Evolutionary conservation across 2,797 vertebrate species (phyloP), one percentile per base, ranked within the genome.

Genomic region (Acridotheres tristis): DNA sequence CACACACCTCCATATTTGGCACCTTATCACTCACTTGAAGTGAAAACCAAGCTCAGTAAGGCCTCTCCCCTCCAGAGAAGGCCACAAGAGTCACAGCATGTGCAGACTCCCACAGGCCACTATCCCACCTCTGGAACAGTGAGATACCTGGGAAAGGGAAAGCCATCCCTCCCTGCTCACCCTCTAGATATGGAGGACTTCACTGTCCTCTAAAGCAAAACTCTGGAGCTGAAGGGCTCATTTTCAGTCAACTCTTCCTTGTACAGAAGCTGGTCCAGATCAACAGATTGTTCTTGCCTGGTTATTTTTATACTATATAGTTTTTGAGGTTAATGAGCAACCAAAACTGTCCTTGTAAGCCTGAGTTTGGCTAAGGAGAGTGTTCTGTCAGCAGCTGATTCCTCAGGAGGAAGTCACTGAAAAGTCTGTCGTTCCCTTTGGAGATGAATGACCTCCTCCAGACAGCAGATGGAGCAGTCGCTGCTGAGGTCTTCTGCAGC

Each of bases 391-490:
- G 72, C 61, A 85, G 45, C 29, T 50, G 32, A 65, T 65, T 68
- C 79, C 78, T 73, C 32, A 27, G 48, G 53, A 82, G 48, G 21
- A 34, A 57, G 73, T 17, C 71, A 40, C 30, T 59, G 54, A 25
- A 17, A 92, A 82, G 61, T 38, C 55, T 66, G 48, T 13, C 1
- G 1, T 21, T 69, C 40, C 59, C 79, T 57, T 61, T 36, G 67
- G 75, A 83, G 79, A 91, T 17, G 23, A 91, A 91, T 62, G 82
- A 71, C 65, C 47, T 88, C 68, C 88, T 93, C 61, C 53, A 72
- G 57, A 74, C 51, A 89, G 91, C 58, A 95, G 61, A 83, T 88
- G 92, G 92, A 91, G 81, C 4, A 82, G 63, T 73, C 48, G 0
- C 78, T 85, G 43, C 22, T 63, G 72, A 90, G 67, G 48, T 86